Base-by-base conservation (phyloP, 2,797 vertebrate species). In the Sternotherus odoratus region DNA sequence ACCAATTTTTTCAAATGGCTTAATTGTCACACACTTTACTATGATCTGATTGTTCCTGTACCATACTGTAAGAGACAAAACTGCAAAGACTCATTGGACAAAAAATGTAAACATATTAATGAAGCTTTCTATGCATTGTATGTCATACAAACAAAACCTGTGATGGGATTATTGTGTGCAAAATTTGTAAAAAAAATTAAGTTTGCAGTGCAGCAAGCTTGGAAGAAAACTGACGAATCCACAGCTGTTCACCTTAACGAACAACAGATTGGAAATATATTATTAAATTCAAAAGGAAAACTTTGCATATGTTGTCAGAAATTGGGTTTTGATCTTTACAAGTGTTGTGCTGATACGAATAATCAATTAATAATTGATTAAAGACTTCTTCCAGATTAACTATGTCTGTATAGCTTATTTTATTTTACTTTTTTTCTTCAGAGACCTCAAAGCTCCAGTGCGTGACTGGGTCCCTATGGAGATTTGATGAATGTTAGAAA, bases 291-390 rank as follows among this genome's bases (percentile, higher is more conserved):
- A 95, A 96, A 93, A 93, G 85, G n/a, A 96, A 96, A 97, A 94
- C 28, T 94, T 96, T 97, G 96, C 94, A 95, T 96, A 93, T 95
- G 88, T 96, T 97, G 93, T 97, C 93, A 98, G 85, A 96, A 97
- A 97, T 93, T 94, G 81, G 85, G 78, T 90, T 97, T 97, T 98
- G 94, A 97, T 97, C 96, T 93, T 92, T 97, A 96, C 78, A 97
- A 97, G 63, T 57, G 4, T 89, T 85, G 49, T 95, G 82, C 88
- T 97, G 85, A 95, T 91, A 53, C 79, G 93, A 96, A 95, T 92
- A 95, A 97, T 94, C 92, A 97, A 94, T 96, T 97, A 97, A 95
- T 96, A 97, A 97, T 94, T 95, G 96, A 97, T 97, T 94, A 97
- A 97, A 97, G 30, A 12, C 13, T 95, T 89, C 83, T 84, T 83